Evolutionary conservation across 2,888 invertebrate species (phyloP).

Genomic region (Parnassius smintheus): DNA sequence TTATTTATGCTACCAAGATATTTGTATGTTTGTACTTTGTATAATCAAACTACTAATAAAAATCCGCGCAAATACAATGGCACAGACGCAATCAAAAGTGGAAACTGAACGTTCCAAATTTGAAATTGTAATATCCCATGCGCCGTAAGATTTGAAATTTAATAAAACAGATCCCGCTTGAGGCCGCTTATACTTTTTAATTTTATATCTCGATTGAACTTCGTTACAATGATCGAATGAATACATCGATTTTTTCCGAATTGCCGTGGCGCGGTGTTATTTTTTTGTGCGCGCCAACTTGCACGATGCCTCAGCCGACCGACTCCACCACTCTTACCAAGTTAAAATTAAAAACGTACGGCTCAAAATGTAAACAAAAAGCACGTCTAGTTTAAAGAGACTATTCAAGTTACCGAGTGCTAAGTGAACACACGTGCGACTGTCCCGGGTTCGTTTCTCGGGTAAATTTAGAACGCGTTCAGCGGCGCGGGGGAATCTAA

Average conservation of each 20-base stretch:
- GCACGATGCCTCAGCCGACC: conserved; percentile 28
- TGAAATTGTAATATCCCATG: conserved; percentile 73
- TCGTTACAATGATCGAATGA: conserved; percentile 70
- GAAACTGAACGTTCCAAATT: conserved; percentile 52
- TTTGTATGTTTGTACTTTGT: no score
- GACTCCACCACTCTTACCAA: conserved; percentile 31
- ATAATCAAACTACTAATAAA: not conserved
- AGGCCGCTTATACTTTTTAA: conserved; percentile 78
- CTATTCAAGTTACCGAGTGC: conserved; percentile 65
- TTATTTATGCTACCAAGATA: no score
- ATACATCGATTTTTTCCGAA: conserved; percentile 63
- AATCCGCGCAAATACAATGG: conserved; percentile 8
- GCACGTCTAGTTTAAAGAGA: conserved; percentile 41
- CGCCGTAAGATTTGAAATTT: conserved; percentile 76
- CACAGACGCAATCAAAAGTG: conserved; percentile 50
- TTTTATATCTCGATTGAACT: conserved; percentile 75
- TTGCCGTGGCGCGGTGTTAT: conserved; percentile 25
- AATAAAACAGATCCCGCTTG: conserved; percentile 64
- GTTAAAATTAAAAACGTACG: conserved; percentile 32
- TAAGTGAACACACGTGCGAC: conserved; percentile 75
- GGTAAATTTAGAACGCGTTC: conserved; percentile 68
- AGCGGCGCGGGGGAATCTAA: conserved; percentile 52
- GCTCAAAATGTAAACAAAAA: conserved; percentile 37
- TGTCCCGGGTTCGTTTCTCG: conserved; percentile 65
- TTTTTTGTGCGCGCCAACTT: conserved; percentile 16